Evolutionary conservation across 2,888 invertebrate genomes (phyloP).

Genomic region (Cecidostiba fungosa): DNA sequence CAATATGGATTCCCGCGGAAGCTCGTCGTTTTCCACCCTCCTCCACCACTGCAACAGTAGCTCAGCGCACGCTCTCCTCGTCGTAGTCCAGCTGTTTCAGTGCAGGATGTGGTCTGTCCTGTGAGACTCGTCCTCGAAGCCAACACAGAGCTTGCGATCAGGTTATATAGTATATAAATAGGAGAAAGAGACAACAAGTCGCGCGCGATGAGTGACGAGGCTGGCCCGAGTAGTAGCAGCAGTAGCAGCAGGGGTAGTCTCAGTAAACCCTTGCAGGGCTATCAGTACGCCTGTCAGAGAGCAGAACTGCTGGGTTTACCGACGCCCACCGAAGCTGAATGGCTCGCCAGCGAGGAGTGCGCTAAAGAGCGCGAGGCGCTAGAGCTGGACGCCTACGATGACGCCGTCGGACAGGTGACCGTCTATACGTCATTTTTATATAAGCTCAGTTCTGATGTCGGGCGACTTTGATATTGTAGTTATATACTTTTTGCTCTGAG

Average conservation of each 20-base stretch:
- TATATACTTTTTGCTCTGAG: not conserved
- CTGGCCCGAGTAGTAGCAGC: not conserved
- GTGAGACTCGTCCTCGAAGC: not conserved
- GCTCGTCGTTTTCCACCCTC: not conserved
- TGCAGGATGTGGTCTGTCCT: not conserved
- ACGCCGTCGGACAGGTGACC: slow-evolving; percentile 69
- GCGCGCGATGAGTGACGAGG: not conserved
- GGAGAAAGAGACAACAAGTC: not conserved
- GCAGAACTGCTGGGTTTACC: slow-evolving; percentile 89
- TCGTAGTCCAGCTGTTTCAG: not conserved
- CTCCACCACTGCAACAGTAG: not conserved
- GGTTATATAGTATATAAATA: not conserved
- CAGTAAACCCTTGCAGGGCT: slow-evolving; percentile 73
- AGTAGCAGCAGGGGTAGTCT: not conserved
- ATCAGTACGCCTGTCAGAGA: slow-evolving; percentile 89
- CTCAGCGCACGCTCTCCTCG: not conserved
- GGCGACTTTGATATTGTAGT: too few species aligned
- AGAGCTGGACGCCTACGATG: slow-evolving; percentile 66
- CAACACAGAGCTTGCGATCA: too few species aligned
- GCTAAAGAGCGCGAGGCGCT: slow-evolving; percentile 52
- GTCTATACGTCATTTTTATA: too few species aligned
- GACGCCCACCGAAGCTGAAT: slow-evolving; percentile 86
- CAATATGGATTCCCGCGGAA: slow-evolving; percentile 48
- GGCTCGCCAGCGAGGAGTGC: slow-evolving; percentile 69
- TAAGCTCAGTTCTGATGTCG: too few species aligned